phyloP scores from a whole-genome alignment of 2,113 vertebrate genomes.

The Ailuropoda melanoleuca region DNA sequence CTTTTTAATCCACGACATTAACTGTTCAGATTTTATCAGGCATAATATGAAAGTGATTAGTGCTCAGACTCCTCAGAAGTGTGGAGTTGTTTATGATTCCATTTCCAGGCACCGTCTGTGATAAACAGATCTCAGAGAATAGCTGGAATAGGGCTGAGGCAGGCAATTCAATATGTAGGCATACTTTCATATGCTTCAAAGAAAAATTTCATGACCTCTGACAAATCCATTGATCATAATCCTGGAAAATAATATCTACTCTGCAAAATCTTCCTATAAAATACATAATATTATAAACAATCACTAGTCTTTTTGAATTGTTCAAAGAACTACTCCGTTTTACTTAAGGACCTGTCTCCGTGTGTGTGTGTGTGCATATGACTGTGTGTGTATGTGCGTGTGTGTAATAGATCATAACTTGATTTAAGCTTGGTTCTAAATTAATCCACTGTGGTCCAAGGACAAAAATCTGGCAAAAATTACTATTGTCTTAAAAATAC shows the following conservation, averaged over 20 bases:
- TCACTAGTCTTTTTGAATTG: not conserved
- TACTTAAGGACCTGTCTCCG: not conserved
- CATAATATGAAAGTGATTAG: conserved; percentile 81
- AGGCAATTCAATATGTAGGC: conserved; percentile 56
- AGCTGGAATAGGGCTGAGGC: conserved; percentile 40
- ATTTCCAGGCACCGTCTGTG: conserved; percentile 59
- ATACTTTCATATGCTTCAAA: conserved; percentile 53
- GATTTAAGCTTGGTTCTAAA: not conserved
- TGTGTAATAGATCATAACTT: conserved; percentile 1
- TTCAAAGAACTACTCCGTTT: not conserved
- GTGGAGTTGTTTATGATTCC: conserved; percentile 72
- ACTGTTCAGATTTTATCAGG: conserved; percentile 73
- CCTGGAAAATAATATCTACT: not conserved
- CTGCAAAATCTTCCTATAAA: conserved; percentile 11
- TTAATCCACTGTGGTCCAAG: not conserved
- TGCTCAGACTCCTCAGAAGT: conserved; percentile 56
- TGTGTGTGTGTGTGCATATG: not conserved
- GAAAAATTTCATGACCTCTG: not conserved
- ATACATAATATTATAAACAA: not conserved
- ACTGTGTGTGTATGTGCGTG: not conserved
- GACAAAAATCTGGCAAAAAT: conserved; percentile 32
- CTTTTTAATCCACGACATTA: conserved; percentile 77
- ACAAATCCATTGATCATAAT: conserved; percentile 17
- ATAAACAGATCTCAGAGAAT: conserved; percentile 62
- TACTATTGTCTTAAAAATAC: not conserved